These are phyloP conservation scores for Junco hyemalis DNA, from an alignment of 2,113 vertebrate species.

Conservation along the genomic window DNA sequence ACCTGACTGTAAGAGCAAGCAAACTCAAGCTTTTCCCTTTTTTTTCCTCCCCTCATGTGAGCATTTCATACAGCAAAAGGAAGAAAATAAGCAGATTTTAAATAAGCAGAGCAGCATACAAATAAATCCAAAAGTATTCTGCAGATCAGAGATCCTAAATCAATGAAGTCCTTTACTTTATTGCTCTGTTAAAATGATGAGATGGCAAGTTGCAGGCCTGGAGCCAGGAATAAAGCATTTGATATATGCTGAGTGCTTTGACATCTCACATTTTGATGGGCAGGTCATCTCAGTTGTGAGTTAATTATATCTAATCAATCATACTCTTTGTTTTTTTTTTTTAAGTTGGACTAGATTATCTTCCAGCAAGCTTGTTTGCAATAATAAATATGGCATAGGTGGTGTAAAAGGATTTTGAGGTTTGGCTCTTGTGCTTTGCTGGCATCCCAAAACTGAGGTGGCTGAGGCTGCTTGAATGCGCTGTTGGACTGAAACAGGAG, in stretches of 20 bases:
- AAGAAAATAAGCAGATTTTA: neutral
- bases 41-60: fast-evolving
- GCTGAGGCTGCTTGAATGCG: neutral
- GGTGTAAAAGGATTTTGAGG: neutral
- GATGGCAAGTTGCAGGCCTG: neutral
- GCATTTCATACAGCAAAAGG: neutral
- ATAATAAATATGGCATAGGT: neutral
- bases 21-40: neutral
- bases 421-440: neutral
- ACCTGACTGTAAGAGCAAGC: neutral
- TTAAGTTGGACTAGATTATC: neutral
- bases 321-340: neutral
- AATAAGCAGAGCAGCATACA: neutral
- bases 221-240: neutral
- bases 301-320: neutral
- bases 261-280: neutral
- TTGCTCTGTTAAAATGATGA: neutral
- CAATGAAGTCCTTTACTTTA: neutral
- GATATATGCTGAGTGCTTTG: neutral
- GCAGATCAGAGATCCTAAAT: neutral
- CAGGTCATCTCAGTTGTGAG: neutral
- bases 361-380: neutral
- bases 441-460: neutral
- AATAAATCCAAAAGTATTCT: neutral
- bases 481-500: neutral